Base-by-base conservation (phyloP, 1,140 invertebrate species). In the Trachymyrmex cornetzi region DNA sequence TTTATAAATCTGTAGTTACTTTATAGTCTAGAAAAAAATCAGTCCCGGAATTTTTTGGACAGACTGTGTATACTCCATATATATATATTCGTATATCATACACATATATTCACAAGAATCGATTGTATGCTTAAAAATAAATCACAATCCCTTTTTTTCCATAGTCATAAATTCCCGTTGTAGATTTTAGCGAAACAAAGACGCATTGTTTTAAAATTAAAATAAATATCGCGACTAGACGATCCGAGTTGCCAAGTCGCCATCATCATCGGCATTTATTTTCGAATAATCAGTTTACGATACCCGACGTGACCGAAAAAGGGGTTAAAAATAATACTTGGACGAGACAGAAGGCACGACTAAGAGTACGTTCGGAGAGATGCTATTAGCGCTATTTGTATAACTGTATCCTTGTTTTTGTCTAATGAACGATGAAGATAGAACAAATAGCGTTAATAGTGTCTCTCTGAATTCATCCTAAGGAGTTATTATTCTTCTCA, bases 261-360 rank as follows among this genome's bases (percentile, higher is more conserved):
- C 77, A 66, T 88, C 87, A 88, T 19, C 53, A 71, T 55, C 44
- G 44, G 3, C 30, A 77, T 90, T 90, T 92, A 93, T 94, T 93
- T 92, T 89, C 69, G 71, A 86, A 87, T 72, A 91, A 92, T 92
- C 91, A 87, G 92, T 61, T 77, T 66, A 64, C 55, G 74, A 87
- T 84, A 24, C 69, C 66, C 57, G 55, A 89, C 87, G 80, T 72
- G 71, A 72, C 71, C 44, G 59, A 90, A 85, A 86, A 77, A n/a
- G 22, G 38, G 77, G 38, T 72, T 86, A 90, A 93, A 93, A 93
- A 93, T 92, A 93, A 92, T 66, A 81, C 61, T 72, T 50, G 14
- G 61, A 44, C 50, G 34, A 38, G 34, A 38, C 6, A 38, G 74
- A 82, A 48, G 22, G 16, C 48, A 57, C 85, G 48, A 89, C 77